Evolutionary conservation across 2,797 vertebrate species (phyloP).

Genomic region (Limosa lapponica): DNA sequence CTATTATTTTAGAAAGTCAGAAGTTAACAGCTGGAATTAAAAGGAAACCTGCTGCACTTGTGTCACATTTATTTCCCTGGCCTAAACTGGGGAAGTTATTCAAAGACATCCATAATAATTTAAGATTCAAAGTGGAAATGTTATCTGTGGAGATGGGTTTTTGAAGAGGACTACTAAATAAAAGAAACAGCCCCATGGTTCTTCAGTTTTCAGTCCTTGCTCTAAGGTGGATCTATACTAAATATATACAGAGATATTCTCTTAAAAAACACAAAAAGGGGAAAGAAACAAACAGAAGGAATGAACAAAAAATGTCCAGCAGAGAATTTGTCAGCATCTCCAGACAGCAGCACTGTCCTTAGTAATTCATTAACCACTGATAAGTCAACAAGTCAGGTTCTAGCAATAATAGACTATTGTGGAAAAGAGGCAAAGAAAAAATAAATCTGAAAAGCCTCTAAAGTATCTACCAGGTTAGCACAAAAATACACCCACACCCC

Average conservation of each 20-base stretch:
- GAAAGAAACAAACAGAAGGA: neutral
- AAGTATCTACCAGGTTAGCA: neutral
- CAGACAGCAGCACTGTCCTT: neutral
- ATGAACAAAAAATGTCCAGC: neutral
- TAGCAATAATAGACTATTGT: neutral
- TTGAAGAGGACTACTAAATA: neutral
- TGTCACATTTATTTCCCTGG: neutral
- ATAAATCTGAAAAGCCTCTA: neutral
- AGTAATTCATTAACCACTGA: neutral
- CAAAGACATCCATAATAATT: neutral
- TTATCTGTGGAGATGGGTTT: neutral
- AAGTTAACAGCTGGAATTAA: neutral
- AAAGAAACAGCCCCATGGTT: neutral
- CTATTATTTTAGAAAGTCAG: neutral
- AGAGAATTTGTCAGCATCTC: neutral
- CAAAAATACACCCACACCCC: neutral
- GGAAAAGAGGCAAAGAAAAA: neutral
- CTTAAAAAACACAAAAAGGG: neutral
- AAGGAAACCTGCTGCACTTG: neutral
- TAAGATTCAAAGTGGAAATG: neutral
- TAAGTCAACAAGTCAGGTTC: neutral
- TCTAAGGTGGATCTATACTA: neutral
- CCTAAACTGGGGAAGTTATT: neutral
- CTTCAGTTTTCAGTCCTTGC: neutral
- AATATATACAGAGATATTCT: neutral